Base-by-base conservation (phyloP, 2,888 invertebrate genomes). In the Scelioninae gen. 2 region DNA sequence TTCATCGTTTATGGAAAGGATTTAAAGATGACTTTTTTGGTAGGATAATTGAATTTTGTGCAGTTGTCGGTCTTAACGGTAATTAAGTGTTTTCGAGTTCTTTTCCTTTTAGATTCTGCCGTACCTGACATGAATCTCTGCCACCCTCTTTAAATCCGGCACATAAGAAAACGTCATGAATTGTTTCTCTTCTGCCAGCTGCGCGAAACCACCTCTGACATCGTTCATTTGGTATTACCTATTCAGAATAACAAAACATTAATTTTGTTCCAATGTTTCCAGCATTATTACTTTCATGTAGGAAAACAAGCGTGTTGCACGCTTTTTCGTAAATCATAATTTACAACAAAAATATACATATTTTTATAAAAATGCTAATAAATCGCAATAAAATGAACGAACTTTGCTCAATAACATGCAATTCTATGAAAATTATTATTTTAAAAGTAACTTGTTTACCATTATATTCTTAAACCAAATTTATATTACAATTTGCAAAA, bases 181-280 rank as follows among this genome's bases (percentile, higher is more conserved):
- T 96, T n/a, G 93, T 94, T 85, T 97, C 96, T 55, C 95, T 87
- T 31, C 96, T 87, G 0, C 96, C 96, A 0, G 96, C 96, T 0
- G 95, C 94, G 52, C 95, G 88, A 87, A 96, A 96, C 96, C 96
- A 96, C 50, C 94, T 90, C 87, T 96, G 96, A 81, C 96, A 96
- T 69, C 95, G 90, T 80, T 95, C 94, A 81, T 96, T 96, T 0
- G 95, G 93, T 45, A 96, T 93, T 11, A 96, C 89, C 85, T 89
- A 50, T 16, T 19, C 11, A 11, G 48, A 48, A 11, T 35, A 57
- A 13, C 2, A 7, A 9, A 31, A 31, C 9, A 2, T 31, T 31
- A 31, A 45, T 16, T 9, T 4, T n/a, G n/a, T n/a, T n/a, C n/a
- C n/a, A n/a, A n/a, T n/a, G n/a, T n/a, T n/a, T n/a, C n/a, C n/a